A percentile compares a stretch with the other conserved stretches of the same genome.
Conservation (phyloP, 2,888 invertebrate genomes). For the Gerris lacustris region DNA sequence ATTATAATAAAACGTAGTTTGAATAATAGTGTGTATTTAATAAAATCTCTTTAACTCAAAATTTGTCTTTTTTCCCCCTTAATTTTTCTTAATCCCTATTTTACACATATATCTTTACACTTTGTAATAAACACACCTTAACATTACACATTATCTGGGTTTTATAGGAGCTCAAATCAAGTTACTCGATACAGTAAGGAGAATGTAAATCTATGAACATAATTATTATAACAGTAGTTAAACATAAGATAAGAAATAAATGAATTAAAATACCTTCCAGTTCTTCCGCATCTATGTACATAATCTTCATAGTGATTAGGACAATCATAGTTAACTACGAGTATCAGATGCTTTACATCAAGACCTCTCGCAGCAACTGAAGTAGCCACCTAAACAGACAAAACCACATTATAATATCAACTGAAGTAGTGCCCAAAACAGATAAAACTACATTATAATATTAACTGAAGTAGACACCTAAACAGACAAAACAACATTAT, state of each 20-base stretch:
- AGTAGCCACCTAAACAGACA: conserved; percentile 58
- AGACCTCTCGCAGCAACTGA: conserved; percentile 95
- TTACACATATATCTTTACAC: no score
- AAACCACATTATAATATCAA: conserved; percentile 14
- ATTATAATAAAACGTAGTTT: no score
- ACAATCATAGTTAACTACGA: conserved; percentile 97
- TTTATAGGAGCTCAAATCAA: no score
- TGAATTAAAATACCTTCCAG: conserved; percentile 46
- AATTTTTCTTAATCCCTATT: no score
- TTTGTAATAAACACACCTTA: no score
- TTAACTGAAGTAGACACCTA: conserved; percentile 87
- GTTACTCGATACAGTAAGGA: no score
- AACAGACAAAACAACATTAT: conserved; percentile 13
- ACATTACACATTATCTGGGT: no score
- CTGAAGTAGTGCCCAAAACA: not conserved
- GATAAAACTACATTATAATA: conserved; percentile 9
- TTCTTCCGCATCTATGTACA: conserved; percentile 90
- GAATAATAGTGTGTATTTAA: no score
- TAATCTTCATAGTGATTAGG: conserved; percentile 99
- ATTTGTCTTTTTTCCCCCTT: no score
- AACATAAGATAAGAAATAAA: not conserved
- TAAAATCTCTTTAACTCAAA: no score
- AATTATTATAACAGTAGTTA: no score
- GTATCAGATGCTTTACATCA: conserved; percentile 94
- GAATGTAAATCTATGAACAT: no score